These are phyloP conservation scores for Coregonus suidteri DNA, from an alignment of 2,797 vertebrate genomes.

Conservation along the genomic window DNA sequence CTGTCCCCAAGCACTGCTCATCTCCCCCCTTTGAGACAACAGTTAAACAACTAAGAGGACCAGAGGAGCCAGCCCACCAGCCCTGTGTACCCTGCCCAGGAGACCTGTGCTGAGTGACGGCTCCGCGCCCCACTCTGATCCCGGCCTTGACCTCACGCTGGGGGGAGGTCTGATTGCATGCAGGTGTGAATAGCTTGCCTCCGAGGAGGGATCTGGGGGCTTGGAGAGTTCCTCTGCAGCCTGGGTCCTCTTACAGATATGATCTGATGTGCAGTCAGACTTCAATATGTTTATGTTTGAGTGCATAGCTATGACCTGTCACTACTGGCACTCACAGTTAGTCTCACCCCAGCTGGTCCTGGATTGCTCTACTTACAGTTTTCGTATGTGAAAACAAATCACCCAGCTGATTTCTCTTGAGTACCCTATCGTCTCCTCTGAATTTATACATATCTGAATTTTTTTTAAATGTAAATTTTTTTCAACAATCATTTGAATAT, in stretches of 20 bases:
- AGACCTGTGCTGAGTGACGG: slow-evolving; percentile 47
- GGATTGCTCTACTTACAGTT: not conserved
- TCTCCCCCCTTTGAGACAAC: slow-evolving; percentile 8
- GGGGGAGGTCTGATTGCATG: slow-evolving; percentile 24
- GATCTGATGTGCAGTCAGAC: slow-evolving; percentile 42
- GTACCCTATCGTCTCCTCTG: no score
- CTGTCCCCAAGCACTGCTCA: not conserved
- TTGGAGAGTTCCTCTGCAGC: slow-evolving; percentile 5
- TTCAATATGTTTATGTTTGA: slow-evolving; percentile 54
- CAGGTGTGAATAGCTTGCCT: slow-evolving; percentile 55
- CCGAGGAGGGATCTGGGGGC: slow-evolving; percentile 31
- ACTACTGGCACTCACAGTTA: slow-evolving; percentile 20
- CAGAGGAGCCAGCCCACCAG: not conserved
- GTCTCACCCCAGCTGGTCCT: slow-evolving; percentile 15
- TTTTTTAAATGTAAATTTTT: no score
- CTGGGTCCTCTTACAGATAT: slow-evolving; percentile 38
- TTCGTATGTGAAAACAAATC: no score
- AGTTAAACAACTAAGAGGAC: slow-evolving; percentile 43
- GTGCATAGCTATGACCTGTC: slow-evolving; percentile 19
- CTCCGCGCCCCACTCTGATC: slow-evolving; percentile 24
- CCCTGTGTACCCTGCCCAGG: not conserved
- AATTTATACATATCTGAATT: no score
- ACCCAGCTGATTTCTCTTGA: no score
- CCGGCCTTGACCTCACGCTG: slow-evolving; percentile 28
- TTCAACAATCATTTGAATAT: no score